These are phyloP conservation scores for Glaucidium brasilianum DNA, from an alignment of 2,113 vertebrate species.

Conservation along the genomic window DNA sequence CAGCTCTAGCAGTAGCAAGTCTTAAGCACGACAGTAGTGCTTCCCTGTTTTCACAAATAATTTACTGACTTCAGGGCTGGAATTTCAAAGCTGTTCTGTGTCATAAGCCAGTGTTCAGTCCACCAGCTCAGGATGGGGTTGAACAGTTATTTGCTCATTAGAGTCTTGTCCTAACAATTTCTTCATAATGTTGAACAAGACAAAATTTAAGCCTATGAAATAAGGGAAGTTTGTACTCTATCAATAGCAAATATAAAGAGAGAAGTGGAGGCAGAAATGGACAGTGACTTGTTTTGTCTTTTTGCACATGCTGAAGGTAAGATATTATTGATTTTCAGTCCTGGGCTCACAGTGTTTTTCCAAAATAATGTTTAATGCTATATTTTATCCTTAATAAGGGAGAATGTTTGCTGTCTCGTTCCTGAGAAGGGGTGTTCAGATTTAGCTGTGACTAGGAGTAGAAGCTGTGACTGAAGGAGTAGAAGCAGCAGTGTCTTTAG, in stretches of 20 bases:
- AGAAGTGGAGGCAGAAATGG: neutral
- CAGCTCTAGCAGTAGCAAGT: neutral
- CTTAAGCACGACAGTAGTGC: neutral
- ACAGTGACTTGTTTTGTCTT: neutral
- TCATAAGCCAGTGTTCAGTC: neutral
- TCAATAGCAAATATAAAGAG: neutral
- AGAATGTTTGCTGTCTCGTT: conserved; percentile 14
- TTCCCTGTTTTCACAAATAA: neutral
- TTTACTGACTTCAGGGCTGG: neutral
- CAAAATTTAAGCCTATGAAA: neutral
- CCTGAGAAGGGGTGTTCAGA: neutral
- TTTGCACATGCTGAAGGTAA: neutral
- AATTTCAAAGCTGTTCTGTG: neutral
- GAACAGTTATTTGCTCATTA: neutral
- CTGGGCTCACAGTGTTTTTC: neutral
- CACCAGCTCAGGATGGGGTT: neutral
- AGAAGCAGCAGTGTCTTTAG: neutral
- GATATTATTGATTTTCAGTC: neutral
- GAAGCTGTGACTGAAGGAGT: neutral
- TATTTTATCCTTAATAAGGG: neutral
- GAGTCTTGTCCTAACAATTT: neutral
- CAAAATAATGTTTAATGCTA: neutral
- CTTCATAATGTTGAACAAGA: neutral
- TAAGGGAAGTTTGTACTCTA: neutral
- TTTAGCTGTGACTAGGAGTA: neutral